A percentile compares a stretch with the other conserved stretches of the same genome.
These are phyloP conservation scores for Pristionchus fissidentatus DNA, from an alignment of 2,888 invertebrate genomes.

Conservation along the genomic window DNA sequence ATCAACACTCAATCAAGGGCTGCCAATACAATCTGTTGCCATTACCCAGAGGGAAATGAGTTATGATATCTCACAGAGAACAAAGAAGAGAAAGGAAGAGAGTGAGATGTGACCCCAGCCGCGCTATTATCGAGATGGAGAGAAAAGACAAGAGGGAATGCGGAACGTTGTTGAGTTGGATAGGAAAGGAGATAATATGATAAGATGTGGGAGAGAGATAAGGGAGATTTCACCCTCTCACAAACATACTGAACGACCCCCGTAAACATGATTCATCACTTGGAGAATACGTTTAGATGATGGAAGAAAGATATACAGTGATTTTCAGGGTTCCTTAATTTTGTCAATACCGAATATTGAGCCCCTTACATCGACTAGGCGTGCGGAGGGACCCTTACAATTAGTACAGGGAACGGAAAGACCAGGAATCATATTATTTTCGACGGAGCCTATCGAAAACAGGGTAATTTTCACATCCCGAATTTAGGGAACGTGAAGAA, in stretches of 20 bases:
- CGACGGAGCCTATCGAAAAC: too few species aligned
- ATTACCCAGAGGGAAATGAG: not conserved
- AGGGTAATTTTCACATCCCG: too few species aligned
- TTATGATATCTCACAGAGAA: not conserved
- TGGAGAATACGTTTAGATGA: not conserved
- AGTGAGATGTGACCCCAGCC: constrained; percentile 33
- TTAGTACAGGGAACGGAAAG: not conserved
- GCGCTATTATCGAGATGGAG: constrained; percentile 1
- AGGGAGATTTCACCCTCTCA: constrained; percentile 1
- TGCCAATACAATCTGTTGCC: not conserved
- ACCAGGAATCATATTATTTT: too few species aligned
- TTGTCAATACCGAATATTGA: not conserved
- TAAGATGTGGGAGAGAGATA: constrained; percentile 37
- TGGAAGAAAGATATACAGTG: not conserved
- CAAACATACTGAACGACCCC: too few species aligned
- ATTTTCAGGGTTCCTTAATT: too few species aligned
- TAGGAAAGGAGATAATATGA: constrained; percentile 22
- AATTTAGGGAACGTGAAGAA: not conserved
- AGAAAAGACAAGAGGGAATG: constrained; percentile 18
- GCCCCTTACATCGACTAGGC: too few species aligned
- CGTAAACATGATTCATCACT: too few species aligned
- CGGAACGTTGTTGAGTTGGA: constrained; percentile 29
- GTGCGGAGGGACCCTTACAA: not conserved
- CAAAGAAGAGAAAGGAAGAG: constrained; percentile 18
- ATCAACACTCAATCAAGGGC: not conserved